phyloP scores from a whole-genome alignment of 2,888 invertebrate genomes.

The Anoplius nigerrimus region DNA sequence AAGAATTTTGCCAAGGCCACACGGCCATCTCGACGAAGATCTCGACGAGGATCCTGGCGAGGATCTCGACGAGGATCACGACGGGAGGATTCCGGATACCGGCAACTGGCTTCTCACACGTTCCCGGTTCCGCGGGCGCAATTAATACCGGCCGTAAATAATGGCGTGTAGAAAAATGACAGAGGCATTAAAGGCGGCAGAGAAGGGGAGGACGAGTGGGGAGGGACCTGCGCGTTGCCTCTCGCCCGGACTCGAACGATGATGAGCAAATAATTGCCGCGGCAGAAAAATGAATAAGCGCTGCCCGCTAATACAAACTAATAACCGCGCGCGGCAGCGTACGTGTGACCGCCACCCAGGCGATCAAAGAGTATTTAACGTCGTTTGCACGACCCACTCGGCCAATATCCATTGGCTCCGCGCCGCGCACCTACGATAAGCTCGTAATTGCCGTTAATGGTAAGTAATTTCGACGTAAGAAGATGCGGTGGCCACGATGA shows the following conservation, averaged over 20 bases:
- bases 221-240: background rate
- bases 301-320: constrained; percentile 50
- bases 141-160: constrained; percentile 30
- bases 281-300: constrained; percentile 49
- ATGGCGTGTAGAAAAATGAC: constrained; percentile 23
- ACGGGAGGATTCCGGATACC: too few species aligned
- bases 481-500: constrained; percentile 19
- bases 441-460: constrained; percentile 51
- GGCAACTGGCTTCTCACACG: too few species aligned
- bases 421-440: constrained; percentile 31
- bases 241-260: constrained; percentile 28
- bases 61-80: too few species aligned
- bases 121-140: constrained; percentile 1
- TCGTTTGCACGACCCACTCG: constrained; percentile 26
- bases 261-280: constrained; percentile 62
- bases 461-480: constrained; percentile 38
- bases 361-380: constrained; percentile 47
- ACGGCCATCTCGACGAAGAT: too few species aligned
- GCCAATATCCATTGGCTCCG: constrained; percentile 18
- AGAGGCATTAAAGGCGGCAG: constrained; percentile 33
- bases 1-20: too few species aligned
- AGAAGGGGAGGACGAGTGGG: too few species aligned
- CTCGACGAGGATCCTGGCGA: too few species aligned
- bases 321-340: constrained; percentile 19
- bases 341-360: constrained; percentile 12